phyloP scores from a whole-genome alignment of 2,113 vertebrate species.

The Hiodon alosoides region DNA sequence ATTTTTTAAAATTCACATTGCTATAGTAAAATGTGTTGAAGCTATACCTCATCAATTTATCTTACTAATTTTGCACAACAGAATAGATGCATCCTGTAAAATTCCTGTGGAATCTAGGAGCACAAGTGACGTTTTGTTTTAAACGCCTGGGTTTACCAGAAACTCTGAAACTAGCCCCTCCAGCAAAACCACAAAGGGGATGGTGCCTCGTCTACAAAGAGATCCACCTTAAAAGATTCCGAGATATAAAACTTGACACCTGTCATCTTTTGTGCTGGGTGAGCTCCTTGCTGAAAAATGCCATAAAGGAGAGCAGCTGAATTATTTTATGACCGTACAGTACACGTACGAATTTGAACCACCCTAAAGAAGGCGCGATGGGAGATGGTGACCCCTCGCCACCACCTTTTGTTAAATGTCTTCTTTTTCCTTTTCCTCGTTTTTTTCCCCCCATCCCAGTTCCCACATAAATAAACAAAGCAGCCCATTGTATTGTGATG shows the following conservation, averaged over 20 bases:
- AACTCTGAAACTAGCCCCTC: constrained; percentile 1
- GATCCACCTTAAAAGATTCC: constrained; percentile 19
- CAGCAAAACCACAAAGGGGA: constrained; percentile 11
- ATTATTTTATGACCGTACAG: constrained; percentile 20
- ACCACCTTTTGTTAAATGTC: constrained; percentile 34
- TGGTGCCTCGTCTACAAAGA: constrained; percentile 7
- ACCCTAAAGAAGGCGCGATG: constrained; percentile 30
- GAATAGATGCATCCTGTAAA: neutral
- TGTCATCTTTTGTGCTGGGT: constrained; percentile 25
- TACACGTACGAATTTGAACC: neutral
- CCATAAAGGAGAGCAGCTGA: constrained; percentile 9
- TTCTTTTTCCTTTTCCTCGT: constrained; percentile 11
- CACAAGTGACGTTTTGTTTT: neutral
- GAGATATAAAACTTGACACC: constrained; percentile 37
- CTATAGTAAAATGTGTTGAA: too few relatives aligned
- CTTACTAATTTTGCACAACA: neutral
- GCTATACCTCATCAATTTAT: too few relatives aligned
- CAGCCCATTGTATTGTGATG: constrained; percentile 54
- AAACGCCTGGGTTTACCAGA: neutral
- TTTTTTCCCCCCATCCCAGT: constrained; percentile 27
- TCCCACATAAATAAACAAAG: constrained; percentile 67
- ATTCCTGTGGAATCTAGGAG: neutral
- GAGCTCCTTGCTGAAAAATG: constrained; percentile 11
- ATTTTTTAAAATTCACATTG: too few relatives aligned
- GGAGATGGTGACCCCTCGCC: constrained; percentile 43